Base-by-base conservation (phyloP, 1,140 invertebrate species). In the Zaprionus capensis region DNA sequence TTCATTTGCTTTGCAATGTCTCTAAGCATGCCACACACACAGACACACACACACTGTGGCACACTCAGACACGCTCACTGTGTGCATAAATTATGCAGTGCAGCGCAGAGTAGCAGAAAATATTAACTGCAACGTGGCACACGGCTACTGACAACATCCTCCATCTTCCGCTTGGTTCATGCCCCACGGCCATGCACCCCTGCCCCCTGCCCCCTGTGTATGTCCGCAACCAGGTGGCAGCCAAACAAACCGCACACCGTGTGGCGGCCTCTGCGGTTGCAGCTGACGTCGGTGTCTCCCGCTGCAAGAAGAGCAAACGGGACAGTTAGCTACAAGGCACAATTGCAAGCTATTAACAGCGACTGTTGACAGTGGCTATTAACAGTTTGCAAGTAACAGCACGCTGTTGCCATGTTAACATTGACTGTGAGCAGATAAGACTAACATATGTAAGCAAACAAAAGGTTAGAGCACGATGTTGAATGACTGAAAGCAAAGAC, bases 11-110 rank as follows among this genome's bases (percentile, higher is more conserved):
- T 53, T 46, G 49, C 58, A 55, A 56, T 59, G 67, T 71, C 61
- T 76, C 71, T 78, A 63, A 78, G 65, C 71, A 63, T 20, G 31
- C 59, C 53, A 22, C 68, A 51, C 78, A 51, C 62, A 78, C 51
- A 68, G 59, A 55, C 53, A 71, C 31, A 38, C 22, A 34, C 49
- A 69, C 28, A 26, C 72, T 22, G 24, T 41, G 15, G 17, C 36
- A 14, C 36, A 71, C 77, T 71, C 73, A 72, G 56, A 75, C 62
- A 64, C 57, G 51, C 61, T 72, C 56, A 6, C 17, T 51, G 46
- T 51, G 46, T 72, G 79, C 79, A 76, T 80, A 75, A 90, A 90
- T 90, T 90, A 90, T 90, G 82, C 84, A 84, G 56, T 76, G 72
- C 56, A 78, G 71, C 76, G 78, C 85, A 80, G 69, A 88, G 85